phyloP scores from a whole-genome alignment of 2,888 invertebrate genomes.

The Dilophus febrilis region DNA sequence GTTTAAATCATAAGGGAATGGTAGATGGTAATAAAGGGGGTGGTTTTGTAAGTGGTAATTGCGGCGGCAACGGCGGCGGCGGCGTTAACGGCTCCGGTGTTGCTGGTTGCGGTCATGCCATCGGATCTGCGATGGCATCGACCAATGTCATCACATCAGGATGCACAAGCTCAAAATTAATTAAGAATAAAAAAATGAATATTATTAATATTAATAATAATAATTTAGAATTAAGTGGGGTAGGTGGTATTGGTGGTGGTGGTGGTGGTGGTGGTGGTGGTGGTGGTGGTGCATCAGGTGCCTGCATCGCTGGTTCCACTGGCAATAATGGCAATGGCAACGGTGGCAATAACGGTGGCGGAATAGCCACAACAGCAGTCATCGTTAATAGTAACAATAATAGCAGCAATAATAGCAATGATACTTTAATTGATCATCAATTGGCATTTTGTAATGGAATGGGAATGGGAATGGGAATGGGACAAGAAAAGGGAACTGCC shows the following conservation, averaged over 20 bases:
- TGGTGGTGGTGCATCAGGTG: conserved; percentile 1
- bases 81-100: not conserved
- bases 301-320: not conserved
- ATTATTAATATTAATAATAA: conserved; percentile 2
- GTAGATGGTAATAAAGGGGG: too few relatives aligned
- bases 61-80: too few relatives aligned
- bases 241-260: not conserved
- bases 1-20: too few relatives aligned
- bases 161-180: too few relatives aligned
- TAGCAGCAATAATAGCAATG: not conserved
- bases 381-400: not conserved
- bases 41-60: too few relatives aligned
- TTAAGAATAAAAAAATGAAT: not conserved
- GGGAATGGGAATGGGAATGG: not conserved
- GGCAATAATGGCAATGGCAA: too few relatives aligned
- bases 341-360: too few relatives aligned
- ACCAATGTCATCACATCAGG: too few relatives aligned
- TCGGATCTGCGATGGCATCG: too few relatives aligned
- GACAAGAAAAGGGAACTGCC: conserved; percentile 10
- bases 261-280: conserved; percentile 3
- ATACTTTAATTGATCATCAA: not conserved
- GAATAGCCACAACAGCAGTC: too few relatives aligned
- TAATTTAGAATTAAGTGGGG: not conserved
- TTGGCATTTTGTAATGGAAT: not conserved
- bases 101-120: too few relatives aligned